Conservation (phyloP, 2,797 vertebrate genomes). For the Enteromius fasciolatus region DNA sequence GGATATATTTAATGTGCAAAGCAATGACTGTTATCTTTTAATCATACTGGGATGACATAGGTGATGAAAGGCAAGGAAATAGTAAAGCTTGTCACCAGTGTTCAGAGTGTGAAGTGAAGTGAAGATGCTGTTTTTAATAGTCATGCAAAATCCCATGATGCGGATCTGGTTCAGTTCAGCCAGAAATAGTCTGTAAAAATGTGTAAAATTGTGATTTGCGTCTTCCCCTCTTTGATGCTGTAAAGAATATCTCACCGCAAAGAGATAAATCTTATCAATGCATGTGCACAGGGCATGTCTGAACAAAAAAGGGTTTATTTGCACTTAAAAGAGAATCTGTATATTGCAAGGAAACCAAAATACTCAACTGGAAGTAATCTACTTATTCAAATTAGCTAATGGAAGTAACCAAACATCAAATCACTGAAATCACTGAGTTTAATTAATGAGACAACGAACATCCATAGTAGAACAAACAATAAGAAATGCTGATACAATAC, state of each 20-base stretch:
- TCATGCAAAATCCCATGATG: conserved; percentile 62
- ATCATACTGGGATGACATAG: background rate
- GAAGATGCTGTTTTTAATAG: conserved; percentile 18
- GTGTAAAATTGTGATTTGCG: conserved; percentile 8
- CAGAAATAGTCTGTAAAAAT: conserved; percentile 44
- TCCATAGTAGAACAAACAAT: conserved; percentile 13
- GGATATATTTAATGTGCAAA: background rate
- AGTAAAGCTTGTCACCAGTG: background rate
- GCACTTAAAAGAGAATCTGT: conserved; percentile 7
- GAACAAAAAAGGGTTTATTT: conserved; percentile 34
- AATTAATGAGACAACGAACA: conserved; percentile 26
- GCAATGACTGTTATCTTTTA: background rate
- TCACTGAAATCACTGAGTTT: conserved; percentile 28
- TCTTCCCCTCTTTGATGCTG: conserved; percentile 50
- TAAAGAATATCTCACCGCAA: conserved; percentile 13
- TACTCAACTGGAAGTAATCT: conserved; percentile 6
- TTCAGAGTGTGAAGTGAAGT: background rate
- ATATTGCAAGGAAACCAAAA: background rate
- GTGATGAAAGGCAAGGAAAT: conserved; percentile 4
- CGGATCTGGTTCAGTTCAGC: conserved; percentile 49
- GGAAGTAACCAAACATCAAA: conserved; percentile 29
- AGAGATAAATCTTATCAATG: conserved; percentile 26
- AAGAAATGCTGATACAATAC: background rate
- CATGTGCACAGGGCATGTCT: conserved; percentile 17
- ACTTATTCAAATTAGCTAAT: conserved; percentile 36